These are phyloP conservation scores for Trichosurus vulpecula DNA, from an alignment of 2,797 vertebrate genomes.

Conservation along the genomic window DNA sequence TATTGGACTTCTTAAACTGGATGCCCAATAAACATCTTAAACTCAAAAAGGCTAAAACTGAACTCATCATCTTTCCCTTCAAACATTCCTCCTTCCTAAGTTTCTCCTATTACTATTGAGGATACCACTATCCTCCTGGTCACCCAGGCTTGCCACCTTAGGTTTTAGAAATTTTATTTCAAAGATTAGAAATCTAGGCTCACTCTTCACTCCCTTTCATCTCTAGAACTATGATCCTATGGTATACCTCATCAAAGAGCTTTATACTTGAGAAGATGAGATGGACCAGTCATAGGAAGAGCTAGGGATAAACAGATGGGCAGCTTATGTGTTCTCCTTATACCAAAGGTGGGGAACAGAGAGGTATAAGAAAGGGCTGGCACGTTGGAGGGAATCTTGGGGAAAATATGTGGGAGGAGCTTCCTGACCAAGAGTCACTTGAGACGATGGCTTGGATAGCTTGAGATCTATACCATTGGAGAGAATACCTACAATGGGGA, in stretches of 20 bases:
- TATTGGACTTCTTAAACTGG: neutral
- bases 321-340: neutral
- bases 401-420: neutral
- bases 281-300: neutral
- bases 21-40: neutral
- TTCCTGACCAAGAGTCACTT: neutral
- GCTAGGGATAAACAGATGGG: neutral
- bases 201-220: neutral
- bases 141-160: no score
- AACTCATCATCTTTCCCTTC: neutral
- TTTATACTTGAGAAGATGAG: neutral
- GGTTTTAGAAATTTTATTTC: neutral
- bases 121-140: neutral
- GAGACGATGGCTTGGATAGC: neutral
- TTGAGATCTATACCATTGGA: neutral
- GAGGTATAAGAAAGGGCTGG: neutral
- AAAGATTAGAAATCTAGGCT: neutral
- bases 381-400: neutral
- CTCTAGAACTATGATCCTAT: neutral
- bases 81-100: neutral
- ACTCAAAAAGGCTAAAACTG: neutral
- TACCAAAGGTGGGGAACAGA: neutral
- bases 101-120: neutral
- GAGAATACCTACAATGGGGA: neutral
- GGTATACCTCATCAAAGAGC: neutral